These are phyloP conservation scores for Vireo griseus DNA, from an alignment of 2,797 vertebrate species.

Conservation along the genomic window DNA sequence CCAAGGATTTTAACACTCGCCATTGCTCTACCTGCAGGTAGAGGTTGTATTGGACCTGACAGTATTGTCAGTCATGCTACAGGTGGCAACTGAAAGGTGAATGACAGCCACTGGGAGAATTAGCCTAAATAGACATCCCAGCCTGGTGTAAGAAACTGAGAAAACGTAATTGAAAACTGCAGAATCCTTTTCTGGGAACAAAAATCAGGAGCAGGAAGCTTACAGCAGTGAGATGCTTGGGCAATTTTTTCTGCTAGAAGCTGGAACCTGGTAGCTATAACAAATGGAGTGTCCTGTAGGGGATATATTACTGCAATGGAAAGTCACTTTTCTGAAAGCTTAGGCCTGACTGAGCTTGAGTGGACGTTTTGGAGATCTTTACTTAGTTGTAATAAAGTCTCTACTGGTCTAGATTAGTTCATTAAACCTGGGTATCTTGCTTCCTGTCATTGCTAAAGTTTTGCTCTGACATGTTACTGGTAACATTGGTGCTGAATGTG, in stretches of 20 bases:
- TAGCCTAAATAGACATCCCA: neutral
- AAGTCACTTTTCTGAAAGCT: neutral
- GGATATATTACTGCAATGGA: neutral
- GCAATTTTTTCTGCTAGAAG: neutral
- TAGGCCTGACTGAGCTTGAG: neutral
- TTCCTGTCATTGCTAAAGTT: neutral
- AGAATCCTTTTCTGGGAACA: neutral
- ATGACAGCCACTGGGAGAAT: neutral
- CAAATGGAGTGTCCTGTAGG: neutral
- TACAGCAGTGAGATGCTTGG: neutral
- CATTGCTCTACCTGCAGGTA: accelerated
- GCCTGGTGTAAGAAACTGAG: neutral
- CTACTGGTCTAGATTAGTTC: neutral
- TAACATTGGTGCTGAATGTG: neutral
- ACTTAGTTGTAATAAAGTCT: neutral
- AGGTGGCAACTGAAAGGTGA: neutral
- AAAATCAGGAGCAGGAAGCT: neutral
- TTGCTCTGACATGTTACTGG: neutral
- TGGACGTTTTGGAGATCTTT: neutral
- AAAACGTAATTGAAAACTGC: neutral
- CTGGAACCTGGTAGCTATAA: neutral
- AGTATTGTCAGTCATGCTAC: neutral
- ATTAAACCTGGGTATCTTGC: neutral
- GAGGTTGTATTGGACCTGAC: neutral
- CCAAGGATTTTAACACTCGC: neutral